A percentile compares a stretch with the other conserved stretches of the same genome.
phyloP scores from a whole-genome alignment of 2,888 invertebrate species.

The Blera fallax region DNA sequence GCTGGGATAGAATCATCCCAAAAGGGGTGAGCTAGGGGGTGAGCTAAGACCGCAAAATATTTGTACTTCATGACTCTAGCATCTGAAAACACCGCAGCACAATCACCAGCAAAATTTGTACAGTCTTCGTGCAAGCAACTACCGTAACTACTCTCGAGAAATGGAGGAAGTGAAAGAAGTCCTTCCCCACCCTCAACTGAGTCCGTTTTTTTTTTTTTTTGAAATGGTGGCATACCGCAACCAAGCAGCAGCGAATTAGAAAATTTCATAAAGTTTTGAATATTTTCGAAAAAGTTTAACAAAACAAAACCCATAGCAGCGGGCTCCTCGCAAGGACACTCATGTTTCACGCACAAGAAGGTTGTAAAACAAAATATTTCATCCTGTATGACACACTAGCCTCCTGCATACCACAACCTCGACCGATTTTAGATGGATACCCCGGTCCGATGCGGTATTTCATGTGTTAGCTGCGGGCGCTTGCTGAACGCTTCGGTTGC shows the following conservation, averaged over 20 bases:
- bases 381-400: not conserved
- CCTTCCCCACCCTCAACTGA: too few relatives aligned
- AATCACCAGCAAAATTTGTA: not conserved
- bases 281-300: conserved; percentile 58
- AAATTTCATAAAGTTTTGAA: conserved; percentile 67
- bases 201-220: too few relatives aligned
- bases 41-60: not conserved
- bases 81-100: not conserved
- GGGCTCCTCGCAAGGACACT: not conserved
- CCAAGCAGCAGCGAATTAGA: conserved; percentile 35
- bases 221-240: not conserved
- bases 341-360: not conserved
- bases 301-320: conserved; percentile 29
- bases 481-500: conserved; percentile 51
- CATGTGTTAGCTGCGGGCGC: conserved; percentile 37
- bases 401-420: not conserved
- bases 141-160: not conserved
- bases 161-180: not conserved
- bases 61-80: not conserved
- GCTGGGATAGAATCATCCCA: not conserved
- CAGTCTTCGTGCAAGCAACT: not conserved
- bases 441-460: conserved; percentile 26
- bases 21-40: not conserved
- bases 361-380: conserved; percentile 26
- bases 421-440: not conserved